A percentile compares a stretch with the other conserved stretches of the same genome.
phyloP scores from a whole-genome alignment of 2,797 vertebrate species.

The Spizella passerina region DNA sequence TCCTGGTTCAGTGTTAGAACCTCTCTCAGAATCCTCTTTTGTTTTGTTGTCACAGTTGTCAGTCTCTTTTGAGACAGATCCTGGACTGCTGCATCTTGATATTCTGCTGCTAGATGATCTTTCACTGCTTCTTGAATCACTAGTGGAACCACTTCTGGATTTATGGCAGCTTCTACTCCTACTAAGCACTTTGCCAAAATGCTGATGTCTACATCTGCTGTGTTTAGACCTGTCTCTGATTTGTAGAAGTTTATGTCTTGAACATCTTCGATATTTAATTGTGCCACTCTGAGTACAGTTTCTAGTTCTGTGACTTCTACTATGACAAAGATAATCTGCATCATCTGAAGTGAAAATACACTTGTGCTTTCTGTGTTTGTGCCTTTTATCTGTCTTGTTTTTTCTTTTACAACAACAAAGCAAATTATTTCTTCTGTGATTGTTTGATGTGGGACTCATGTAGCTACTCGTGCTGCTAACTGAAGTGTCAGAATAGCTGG shows the following conservation, averaged over 20 bases:
- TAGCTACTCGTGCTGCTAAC: constrained; percentile 8
- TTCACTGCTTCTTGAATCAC: constrained; percentile 40
- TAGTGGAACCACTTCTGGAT: constrained; percentile 27
- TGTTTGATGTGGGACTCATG: constrained; percentile 1
- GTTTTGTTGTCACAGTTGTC: constrained; percentile 17
- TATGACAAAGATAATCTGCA: neutral
- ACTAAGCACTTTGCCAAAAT: neutral
- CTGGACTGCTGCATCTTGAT: neutral
- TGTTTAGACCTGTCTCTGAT: constrained; percentile 53
- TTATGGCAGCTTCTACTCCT: constrained; percentile 18
- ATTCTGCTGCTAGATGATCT: constrained; percentile 27
- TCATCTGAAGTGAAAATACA: constrained; percentile 58
- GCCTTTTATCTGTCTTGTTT: constrained; percentile 53
- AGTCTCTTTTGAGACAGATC: constrained; percentile 59
- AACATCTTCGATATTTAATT: constrained; percentile 47
- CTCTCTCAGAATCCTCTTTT: neutral
- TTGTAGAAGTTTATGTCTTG: constrained; percentile 45
- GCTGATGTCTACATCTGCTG: constrained; percentile 19
- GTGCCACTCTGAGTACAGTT: constrained; percentile 35
- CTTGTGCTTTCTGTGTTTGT: constrained; percentile 78
- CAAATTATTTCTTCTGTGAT: constrained; percentile 62
- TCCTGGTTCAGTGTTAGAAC: neutral
- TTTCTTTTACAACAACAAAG: constrained; percentile 73
- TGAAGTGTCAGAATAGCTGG: constrained; percentile 60
- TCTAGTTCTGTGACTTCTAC: constrained; percentile 40